Evolutionary conservation across 2,113 vertebrate genomes (phyloP).

Genomic region (Lathamus discolor): DNA sequence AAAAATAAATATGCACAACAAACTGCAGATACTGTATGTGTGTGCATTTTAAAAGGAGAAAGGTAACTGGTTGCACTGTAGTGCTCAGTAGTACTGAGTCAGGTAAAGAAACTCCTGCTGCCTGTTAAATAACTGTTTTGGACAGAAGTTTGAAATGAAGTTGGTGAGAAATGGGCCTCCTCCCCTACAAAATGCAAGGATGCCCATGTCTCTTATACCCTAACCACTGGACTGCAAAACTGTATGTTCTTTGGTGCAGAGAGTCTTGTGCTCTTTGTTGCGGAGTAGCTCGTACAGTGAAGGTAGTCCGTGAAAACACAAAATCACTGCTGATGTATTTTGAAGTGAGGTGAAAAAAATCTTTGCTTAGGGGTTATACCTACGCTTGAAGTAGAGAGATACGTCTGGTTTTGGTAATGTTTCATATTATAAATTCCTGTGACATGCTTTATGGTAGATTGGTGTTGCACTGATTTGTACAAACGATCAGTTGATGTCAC

Average conservation of each 20-base stretch:
- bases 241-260: not conserved
- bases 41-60: not conserved
- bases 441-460: not conserved
- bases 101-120: not conserved
- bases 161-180: not conserved
- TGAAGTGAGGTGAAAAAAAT: not conserved
- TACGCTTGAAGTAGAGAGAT: not conserved
- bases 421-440: not conserved
- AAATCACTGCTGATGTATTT: not conserved
- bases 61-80: not conserved
- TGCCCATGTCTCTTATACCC: not conserved
- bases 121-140: not conserved
- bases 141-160: not conserved
- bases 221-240: not conserved
- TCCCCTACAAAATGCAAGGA: not conserved
- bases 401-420: not conserved
- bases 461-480: constrained; percentile 20
- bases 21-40: not conserved
- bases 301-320: not conserved
- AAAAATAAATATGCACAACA: not conserved
- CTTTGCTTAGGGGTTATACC: not conserved
- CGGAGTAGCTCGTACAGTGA: accelerated
- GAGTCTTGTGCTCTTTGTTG: not conserved
- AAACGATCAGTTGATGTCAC: constrained; percentile 44
- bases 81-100: not conserved